Base-by-base conservation (phyloP, 2,888 invertebrate genomes). In the Heliconius sara region DNA sequence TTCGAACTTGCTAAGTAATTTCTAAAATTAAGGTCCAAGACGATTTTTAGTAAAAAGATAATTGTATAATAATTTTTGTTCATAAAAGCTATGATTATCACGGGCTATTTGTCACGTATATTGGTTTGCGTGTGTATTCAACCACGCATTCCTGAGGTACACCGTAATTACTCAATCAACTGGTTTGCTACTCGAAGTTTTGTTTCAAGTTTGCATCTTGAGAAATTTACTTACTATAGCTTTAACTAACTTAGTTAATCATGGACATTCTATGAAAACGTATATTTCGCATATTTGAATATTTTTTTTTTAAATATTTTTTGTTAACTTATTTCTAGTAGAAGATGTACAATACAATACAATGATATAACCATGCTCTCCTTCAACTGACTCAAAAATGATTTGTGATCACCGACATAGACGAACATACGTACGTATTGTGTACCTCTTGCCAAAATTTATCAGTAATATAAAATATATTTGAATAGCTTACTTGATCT, bases 151-250 rank as follows among this genome's bases (percentile, higher is more conserved):
- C 86, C 88, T 84, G 84, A 87, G 86, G 88, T 84, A 85, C 85
- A 87, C 86, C 84, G 82, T 89, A 91, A 91, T 92, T 87, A 89
- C 89, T 90, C 89, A 90, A 91, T 90, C 89, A 91, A 89, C 89
- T 89, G 87, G 85, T 67, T 79, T 70, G 76, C 47, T 79, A 65
- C 78, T 72, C 63, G 65, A 60, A 76, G 68, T 79, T 81, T 72
- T 67, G 80, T 52, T 73, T n/a, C 70, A 60, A 81, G 76, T 79
- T 80, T 34, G 27, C 47, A 76, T 71, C 34, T 76, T 57, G 30
- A 71, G 52, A 73, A 60, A 60, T 39, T 60, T 13, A 60, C 25
- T 34, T 39, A 39, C 34, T 6, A 4, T n/a, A 39, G 12, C 22
- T 52, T 52, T 52, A 68, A 68, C 13, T 68, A 39, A n/a, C 39